A percentile compares a stretch with the other conserved stretches of the same genome.
Conservation (phyloP, 2,797 vertebrate species). For the Chaunax sp. region DNA sequence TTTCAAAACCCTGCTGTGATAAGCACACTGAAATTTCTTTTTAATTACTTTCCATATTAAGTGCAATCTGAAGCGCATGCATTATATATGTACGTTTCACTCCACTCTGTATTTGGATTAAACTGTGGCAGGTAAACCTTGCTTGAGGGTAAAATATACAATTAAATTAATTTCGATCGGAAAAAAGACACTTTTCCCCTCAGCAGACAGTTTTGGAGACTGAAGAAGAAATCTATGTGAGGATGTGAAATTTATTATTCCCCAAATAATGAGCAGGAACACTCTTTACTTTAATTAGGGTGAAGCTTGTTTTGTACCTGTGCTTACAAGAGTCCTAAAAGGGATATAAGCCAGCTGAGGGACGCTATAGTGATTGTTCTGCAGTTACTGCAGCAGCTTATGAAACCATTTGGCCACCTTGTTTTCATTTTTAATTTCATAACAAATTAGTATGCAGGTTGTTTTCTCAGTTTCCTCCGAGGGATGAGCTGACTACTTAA, state of each 20-base stretch:
- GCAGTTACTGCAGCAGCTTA: constrained; percentile 26
- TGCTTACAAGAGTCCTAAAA: constrained; percentile 34
- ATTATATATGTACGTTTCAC: constrained; percentile 75
- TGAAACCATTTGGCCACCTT: constrained; percentile 44
- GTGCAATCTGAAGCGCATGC: constrained; percentile 65
- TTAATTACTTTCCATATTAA: constrained; percentile 79
- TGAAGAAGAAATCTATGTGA: constrained; percentile 15
- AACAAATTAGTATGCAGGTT: constrained; percentile 42
- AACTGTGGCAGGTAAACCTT: constrained; percentile 61
- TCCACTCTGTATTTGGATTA: constrained; percentile 59
- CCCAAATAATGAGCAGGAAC: constrained; percentile 47
- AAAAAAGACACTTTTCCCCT: constrained; percentile 47
- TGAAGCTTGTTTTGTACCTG: constrained; percentile 55
- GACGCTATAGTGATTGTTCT: constrained; percentile 21
- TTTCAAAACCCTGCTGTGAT: constrained; percentile 62
- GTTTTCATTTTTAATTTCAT: constrained; percentile 55
- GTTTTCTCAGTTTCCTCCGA: constrained; percentile 17
- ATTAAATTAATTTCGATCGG: constrained; percentile 71
- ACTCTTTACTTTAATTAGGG: constrained; percentile 49
- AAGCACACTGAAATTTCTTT: constrained; percentile 68
- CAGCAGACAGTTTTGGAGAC: constrained; percentile 45
- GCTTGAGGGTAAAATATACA: constrained; percentile 70
- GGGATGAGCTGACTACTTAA: constrained; percentile 41
- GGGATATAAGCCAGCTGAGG: constrained; percentile 27
- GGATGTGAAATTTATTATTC: constrained; percentile 61